Conservation (phyloP, 2,797 vertebrate species). For the Gallinago nigripennis region DNA sequence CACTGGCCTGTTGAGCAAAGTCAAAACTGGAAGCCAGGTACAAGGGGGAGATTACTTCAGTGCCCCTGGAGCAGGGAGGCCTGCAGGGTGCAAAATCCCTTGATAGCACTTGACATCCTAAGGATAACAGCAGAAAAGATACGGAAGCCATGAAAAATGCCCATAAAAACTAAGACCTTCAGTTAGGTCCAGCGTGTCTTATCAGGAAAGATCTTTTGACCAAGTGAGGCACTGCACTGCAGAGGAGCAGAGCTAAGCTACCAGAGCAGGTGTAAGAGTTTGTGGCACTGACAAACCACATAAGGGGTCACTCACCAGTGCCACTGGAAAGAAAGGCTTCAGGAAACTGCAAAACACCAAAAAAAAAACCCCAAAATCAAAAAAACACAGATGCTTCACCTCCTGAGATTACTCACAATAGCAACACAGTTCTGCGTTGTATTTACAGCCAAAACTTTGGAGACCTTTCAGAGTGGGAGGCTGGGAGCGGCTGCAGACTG, state of each 20-base stretch:
- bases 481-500: not conserved
- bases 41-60: not conserved
- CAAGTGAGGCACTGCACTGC: not conserved
- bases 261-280: not conserved
- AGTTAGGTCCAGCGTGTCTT: not conserved
- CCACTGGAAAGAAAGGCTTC: not conserved
- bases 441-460: not conserved
- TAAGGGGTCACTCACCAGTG: not conserved
- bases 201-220: not conserved
- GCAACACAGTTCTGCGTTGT: not conserved
- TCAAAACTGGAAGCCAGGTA: not conserved
- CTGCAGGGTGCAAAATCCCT: not conserved
- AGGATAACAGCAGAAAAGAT: not conserved
- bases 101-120: not conserved
- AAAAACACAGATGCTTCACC: not conserved
- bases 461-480: not conserved
- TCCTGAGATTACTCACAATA: not conserved
- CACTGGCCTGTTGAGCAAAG: not conserved
- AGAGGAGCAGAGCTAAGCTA: not conserved
- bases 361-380: not conserved
- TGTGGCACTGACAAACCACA: not conserved
- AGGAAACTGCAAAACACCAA: not conserved
- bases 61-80: not conserved
- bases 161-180: not conserved
- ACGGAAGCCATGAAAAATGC: not conserved